phyloP scores from a whole-genome alignment of 2,113 vertebrate genomes.

The Haplochromis vanheusdeni region DNA sequence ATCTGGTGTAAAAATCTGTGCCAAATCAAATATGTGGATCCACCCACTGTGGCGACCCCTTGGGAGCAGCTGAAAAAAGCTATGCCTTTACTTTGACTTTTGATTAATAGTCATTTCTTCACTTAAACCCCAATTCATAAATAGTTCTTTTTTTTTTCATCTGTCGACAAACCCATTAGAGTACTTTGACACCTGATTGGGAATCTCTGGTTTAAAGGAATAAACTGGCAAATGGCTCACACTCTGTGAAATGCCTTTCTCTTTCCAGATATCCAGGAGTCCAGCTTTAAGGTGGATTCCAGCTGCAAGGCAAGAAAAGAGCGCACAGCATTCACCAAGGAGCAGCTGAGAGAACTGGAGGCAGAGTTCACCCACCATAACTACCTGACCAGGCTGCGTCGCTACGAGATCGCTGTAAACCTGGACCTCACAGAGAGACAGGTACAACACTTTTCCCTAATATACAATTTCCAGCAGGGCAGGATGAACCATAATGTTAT shows the following conservation, averaged over 20 bases:
- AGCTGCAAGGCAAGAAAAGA: conserved; percentile 89
- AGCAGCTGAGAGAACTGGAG: conserved; percentile 91
- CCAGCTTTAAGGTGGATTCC: conserved; percentile 71
- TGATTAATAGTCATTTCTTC: not conserved
- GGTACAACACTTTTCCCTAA: conserved; percentile 54
- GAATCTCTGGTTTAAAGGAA: not conserved
- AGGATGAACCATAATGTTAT: not conserved
- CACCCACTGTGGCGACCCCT: not conserved
- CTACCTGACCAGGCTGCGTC: conserved; percentile 91
- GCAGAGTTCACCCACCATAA: conserved; percentile 95
- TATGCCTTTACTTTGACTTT: not conserved
- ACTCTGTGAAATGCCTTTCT: not conserved
- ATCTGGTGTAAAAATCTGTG: not conserved
- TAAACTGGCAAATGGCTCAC: not conserved
- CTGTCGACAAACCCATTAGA: not conserved
- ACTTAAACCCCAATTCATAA: not conserved
- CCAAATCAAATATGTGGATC: not conserved
- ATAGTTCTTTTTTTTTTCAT: not conserved
- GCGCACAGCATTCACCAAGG: conserved; percentile 93
- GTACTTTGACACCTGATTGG: not conserved
- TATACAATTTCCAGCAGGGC: not conserved
- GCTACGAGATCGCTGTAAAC: conserved; percentile 96
- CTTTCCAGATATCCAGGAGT: conserved; percentile 74
- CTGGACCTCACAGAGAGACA: conserved; percentile 96
- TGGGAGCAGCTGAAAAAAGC: not conserved